Percentiles rank a stretch among this genome's conserved stretches.
Conservation (phyloP, 1,140 invertebrate genomes). For the Lanistes nyassanus region DNA sequence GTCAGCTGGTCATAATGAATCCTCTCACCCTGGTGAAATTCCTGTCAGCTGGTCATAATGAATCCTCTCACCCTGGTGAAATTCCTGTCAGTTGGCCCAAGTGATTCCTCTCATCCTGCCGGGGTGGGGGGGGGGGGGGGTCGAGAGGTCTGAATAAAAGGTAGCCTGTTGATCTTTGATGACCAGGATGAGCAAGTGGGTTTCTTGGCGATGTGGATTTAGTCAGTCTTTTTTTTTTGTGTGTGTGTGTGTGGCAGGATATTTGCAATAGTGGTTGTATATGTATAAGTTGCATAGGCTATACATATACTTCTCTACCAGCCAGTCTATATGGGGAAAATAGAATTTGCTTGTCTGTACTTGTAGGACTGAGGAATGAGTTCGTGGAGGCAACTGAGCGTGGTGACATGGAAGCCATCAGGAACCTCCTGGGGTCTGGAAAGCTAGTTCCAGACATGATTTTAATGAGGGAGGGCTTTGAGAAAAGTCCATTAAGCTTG, state of each 20-base stretch:
- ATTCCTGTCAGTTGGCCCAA: neutral
- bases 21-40: too few relatives aligned
- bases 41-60: too few relatives aligned
- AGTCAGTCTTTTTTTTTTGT: neutral
- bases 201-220: neutral
- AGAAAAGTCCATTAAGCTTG: conserved; percentile 44
- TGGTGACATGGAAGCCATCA: conserved; percentile 24
- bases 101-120: neutral
- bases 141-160: neutral
- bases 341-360: neutral
- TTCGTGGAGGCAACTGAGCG: conserved; percentile 35
- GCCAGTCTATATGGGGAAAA: neutral
- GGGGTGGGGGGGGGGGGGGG: neutral
- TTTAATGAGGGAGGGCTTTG: conserved; percentile 37
- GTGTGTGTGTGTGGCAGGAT: neutral
- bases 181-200: neutral
- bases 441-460: conserved; percentile 22
- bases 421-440: conserved; percentile 18
- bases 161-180: neutral
- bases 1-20: too few relatives aligned
- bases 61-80: too few relatives aligned
- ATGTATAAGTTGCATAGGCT: neutral
- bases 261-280: neutral
- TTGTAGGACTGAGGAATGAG: conserved; percentile 14
- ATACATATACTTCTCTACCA: neutral